These are phyloP conservation scores for Tetramorium bicarinatum DNA, from an alignment of 2,888 invertebrate species.

Conservation along the genomic window DNA sequence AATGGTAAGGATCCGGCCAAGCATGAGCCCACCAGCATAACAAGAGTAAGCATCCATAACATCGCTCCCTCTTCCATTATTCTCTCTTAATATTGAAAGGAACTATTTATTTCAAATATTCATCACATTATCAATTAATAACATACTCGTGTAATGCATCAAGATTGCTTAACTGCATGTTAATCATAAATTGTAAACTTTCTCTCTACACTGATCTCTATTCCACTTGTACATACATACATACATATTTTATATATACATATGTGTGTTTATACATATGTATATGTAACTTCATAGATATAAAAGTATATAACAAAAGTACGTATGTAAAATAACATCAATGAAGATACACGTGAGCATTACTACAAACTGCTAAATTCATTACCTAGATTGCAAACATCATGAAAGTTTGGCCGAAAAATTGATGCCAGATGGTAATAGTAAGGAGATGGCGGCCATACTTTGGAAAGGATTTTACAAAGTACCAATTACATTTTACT, in stretches of 20 bases:
- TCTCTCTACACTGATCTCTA: slow-evolving; percentile 5
- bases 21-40: slow-evolving; percentile 99
- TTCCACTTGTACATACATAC: not conserved
- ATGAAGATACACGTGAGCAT: too few relatives aligned
- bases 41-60: slow-evolving; percentile 93
- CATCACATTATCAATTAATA: slow-evolving; percentile 48
- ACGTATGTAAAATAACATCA: too few relatives aligned
- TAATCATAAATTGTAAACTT: slow-evolving; percentile 20
- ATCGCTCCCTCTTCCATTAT: slow-evolving; percentile 95
- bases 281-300: too few relatives aligned
- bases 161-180: slow-evolving; percentile 16
- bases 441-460: too few relatives aligned
- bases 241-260: not conserved
- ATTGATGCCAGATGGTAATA: too few relatives aligned
- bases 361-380: too few relatives aligned
- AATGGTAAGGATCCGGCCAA: slow-evolving; percentile 98
- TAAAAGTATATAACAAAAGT: too few relatives aligned
- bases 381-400: too few relatives aligned
- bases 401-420: too few relatives aligned
- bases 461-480: too few relatives aligned
- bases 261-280: not conserved
- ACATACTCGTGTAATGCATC: not conserved
- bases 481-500: too few relatives aligned
- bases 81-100: slow-evolving; percentile 66
- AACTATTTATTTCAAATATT: slow-evolving; percentile 45